These are phyloP conservation scores for Manis crassicaudata DNA, from an alignment of 2,797 vertebrate species.

Conservation along the genomic window DNA sequence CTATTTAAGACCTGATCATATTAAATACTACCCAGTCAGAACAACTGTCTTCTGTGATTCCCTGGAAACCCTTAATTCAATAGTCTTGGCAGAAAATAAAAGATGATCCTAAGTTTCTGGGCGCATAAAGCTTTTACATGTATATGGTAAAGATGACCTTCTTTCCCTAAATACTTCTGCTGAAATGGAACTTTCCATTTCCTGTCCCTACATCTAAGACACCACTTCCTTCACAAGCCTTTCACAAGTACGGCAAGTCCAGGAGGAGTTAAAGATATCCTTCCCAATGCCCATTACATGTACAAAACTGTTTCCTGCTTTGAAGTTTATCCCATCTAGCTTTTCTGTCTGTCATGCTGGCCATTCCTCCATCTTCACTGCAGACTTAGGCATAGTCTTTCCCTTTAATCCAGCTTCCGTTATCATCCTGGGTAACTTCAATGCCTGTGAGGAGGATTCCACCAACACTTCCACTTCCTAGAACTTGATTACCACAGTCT, in stretches of 20 bases:
- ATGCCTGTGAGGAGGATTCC: not conserved
- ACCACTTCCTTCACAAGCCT: not conserved
- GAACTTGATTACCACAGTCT: not conserved
- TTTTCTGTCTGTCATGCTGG: not conserved
- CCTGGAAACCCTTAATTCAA: slow-evolving; percentile 43
- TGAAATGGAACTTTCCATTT: not conserved
- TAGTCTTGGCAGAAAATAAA: not conserved
- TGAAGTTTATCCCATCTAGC: not conserved
- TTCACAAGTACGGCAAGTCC: not conserved
- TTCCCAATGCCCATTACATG: not conserved
- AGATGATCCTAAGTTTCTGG: not conserved
- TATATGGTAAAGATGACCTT: not conserved
- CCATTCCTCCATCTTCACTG: not conserved
- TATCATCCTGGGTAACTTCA: not conserved
- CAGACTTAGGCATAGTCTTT: not conserved
- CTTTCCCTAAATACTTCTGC: not conserved
- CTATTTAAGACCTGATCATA: slow-evolving; percentile 85
- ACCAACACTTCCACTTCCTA: not conserved
- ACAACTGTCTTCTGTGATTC: slow-evolving; percentile 59
- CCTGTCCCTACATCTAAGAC: not conserved
- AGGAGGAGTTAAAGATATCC: not conserved
- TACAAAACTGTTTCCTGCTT: not conserved
- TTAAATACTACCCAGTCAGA: slow-evolving; percentile 82
- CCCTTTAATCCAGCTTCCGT: not conserved
- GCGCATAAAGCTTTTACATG: not conserved